phyloP scores from a whole-genome alignment of 2,888 invertebrate species.

The Halictus ligatus region DNA sequence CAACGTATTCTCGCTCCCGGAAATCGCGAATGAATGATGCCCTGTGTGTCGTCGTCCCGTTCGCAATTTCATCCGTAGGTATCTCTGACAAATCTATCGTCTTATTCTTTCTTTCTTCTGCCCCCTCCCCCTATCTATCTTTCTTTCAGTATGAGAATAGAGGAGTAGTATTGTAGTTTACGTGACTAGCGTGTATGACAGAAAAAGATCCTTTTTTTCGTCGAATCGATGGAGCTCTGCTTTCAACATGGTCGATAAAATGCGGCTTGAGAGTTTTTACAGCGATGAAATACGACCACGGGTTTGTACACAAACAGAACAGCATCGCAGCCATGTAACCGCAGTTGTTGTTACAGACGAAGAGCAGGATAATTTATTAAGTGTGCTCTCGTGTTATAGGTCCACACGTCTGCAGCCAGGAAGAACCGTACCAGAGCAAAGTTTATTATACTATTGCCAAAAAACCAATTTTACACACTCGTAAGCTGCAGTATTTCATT shows the following conservation, averaged over 20 bases:
- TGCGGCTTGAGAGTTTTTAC: neutral
- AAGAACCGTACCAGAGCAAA: neutral
- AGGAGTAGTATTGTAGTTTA: neutral
- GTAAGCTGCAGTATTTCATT: neutral
- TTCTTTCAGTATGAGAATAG: neutral
- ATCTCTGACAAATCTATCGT: constrained; percentile 23
- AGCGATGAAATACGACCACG: constrained; percentile 7
- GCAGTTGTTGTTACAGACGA: neutral
- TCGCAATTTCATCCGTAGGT: constrained; percentile 5
- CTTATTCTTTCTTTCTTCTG: neutral
- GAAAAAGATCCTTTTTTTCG: neutral
- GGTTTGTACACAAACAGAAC: neutral
- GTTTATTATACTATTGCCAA: constrained; percentile 12
- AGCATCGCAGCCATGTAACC: neutral
- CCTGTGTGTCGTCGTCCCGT: neutral
- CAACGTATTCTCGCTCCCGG: constrained; percentile 52
- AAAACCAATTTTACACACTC: neutral
- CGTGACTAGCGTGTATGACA: neutral
- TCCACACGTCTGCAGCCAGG: neutral
- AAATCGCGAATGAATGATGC: constrained; percentile 68
- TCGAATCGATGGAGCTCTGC: neutral
- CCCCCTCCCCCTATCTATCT: neutral
- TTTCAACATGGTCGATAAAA: neutral
- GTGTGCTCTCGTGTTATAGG: neutral
- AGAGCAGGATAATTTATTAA: constrained; percentile 1